These are phyloP conservation scores for Tiliacea aurago DNA, from an alignment of 2,888 invertebrate species.

Conservation along the genomic window DNA sequence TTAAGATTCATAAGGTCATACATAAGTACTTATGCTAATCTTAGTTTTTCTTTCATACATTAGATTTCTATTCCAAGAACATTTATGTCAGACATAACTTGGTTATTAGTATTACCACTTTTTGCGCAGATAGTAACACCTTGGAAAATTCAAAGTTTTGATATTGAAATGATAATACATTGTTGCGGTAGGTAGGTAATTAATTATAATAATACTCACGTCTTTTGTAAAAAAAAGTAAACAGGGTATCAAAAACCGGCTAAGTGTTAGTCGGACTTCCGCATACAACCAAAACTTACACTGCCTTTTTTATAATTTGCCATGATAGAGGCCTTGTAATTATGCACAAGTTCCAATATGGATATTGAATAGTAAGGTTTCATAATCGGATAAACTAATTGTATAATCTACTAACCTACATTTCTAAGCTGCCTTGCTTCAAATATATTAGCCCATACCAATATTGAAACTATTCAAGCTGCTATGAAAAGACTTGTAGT, in stretches of 20 bases:
- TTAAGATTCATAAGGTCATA: conserved; percentile 15
- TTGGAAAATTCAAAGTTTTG: neutral
- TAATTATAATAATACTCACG: neutral
- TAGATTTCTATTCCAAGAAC: conserved; percentile 20
- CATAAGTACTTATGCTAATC: neutral
- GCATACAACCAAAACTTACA: neutral
- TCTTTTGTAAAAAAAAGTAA: neutral
- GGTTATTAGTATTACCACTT: neutral
- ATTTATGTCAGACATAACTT: neutral
- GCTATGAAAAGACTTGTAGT: neutral
- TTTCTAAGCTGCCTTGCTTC: neutral
- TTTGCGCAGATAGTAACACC: neutral
- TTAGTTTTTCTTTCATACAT: conserved; percentile 8
- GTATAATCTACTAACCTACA: conserved; percentile 36
- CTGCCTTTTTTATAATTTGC: neutral
- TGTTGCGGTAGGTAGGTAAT: conserved; percentile 3
- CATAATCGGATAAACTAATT: conserved; percentile 30
- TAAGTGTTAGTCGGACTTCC: neutral
- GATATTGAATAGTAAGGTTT: conserved; percentile 41
- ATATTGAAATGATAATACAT: neutral
- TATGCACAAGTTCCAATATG: too few relatives aligned
- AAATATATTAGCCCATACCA: neutral
- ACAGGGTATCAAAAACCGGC: neutral
- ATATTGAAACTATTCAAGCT: neutral
- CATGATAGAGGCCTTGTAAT: conserved; percentile 1